These are phyloP conservation scores for Australoheros scitulus DNA, from an alignment of 2,113 vertebrate genomes.

Conservation along the genomic window DNA sequence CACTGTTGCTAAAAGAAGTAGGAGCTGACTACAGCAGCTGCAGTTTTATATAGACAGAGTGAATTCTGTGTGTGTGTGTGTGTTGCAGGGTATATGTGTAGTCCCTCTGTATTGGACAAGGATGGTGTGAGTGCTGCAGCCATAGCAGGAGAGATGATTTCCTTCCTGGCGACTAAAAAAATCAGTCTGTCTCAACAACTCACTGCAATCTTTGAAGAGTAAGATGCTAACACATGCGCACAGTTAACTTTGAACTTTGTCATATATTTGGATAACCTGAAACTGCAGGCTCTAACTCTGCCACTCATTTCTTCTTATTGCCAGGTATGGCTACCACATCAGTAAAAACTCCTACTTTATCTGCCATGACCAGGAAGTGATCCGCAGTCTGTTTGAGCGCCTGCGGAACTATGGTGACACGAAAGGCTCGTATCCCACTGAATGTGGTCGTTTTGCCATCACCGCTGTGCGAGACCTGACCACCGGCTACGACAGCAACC, in stretches of 20 bases:
- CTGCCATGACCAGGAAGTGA: conserved; percentile 89
- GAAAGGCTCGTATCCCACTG: conserved; percentile 84
- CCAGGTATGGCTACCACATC: conserved; percentile 95
- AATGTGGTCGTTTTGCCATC: conserved; percentile 88
- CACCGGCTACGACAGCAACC: conserved; percentile 91
- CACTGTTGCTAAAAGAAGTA: conserved; percentile 11
- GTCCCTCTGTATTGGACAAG: conserved; percentile 94
- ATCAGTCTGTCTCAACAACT: conserved; percentile 88
- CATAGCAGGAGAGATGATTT: conserved; percentile 90
- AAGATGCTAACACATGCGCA: conserved; percentile 55
- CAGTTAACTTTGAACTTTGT: background rate
- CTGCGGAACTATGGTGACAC: conserved; percentile 86
- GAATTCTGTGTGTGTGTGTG: conserved; percentile 8
- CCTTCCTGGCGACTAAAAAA: conserved; percentile 86
- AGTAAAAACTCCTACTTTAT: conserved; percentile 96
- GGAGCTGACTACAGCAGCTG: conserved; percentile 20
- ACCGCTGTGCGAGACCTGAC: conserved; percentile 90
- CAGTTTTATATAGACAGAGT: background rate
- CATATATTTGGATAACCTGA: background rate
- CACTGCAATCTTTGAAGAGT: conserved; percentile 90
- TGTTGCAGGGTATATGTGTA: conserved; percentile 93
- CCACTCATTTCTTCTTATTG: background rate
- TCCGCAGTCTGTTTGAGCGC: conserved; percentile 86
- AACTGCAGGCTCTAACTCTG: background rate
- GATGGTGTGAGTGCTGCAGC: conserved; percentile 95